Evolutionary conservation across 2,113 vertebrate species (phyloP).

Genomic region (Toxostoma redivivum): DNA sequence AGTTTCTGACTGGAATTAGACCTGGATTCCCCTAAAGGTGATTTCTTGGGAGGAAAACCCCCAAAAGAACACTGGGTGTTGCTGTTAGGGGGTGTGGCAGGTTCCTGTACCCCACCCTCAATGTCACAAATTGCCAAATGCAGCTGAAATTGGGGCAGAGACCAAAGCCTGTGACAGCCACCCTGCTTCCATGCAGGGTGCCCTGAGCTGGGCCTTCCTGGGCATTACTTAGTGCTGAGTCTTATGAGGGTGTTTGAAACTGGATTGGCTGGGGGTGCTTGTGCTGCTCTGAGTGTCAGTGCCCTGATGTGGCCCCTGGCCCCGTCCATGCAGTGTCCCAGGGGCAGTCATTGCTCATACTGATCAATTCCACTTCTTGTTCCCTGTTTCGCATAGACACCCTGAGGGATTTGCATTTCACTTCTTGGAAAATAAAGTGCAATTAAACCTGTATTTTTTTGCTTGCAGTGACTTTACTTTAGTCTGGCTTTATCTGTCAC

Average conservation of each 20-base stretch:
- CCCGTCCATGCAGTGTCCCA: fast-evolving
- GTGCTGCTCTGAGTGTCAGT: background rate
- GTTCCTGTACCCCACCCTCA: fast-evolving
- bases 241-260: fast-evolving
- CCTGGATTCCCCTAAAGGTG: background rate
- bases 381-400: fast-evolving
- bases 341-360: background rate
- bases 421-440: slow-evolving; percentile 62
- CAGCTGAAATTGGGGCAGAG: background rate
- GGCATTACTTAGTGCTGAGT: background rate
- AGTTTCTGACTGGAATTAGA: background rate
- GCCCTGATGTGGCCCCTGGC: fast-evolving
- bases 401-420: background rate
- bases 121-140: fast-evolving
- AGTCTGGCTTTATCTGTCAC: fast-evolving
- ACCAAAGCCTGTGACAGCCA: background rate
- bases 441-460: slow-evolving; percentile 10
- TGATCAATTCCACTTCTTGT: background rate
- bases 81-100: background rate
- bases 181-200: fast-evolving
- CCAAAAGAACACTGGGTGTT: fast-evolving
- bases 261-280: background rate
- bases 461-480: background rate
- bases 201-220: background rate
- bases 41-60: background rate